Evolutionary conservation across 2,797 vertebrate genomes (phyloP).

Genomic region (Oophaga sylvatica): DNA sequence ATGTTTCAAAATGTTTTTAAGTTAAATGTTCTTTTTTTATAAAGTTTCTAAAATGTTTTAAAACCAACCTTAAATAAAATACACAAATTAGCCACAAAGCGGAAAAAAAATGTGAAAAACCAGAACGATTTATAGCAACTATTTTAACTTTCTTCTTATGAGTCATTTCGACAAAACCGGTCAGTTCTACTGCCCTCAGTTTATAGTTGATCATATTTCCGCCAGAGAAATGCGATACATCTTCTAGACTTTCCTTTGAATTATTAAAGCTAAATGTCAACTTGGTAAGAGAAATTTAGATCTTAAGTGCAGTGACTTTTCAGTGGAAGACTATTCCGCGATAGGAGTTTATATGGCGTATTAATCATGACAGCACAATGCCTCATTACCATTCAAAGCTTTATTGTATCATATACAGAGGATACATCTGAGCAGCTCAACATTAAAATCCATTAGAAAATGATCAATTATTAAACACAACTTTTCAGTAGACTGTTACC

Average conservation of each 20-base stretch:
- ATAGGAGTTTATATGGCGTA: not conserved
- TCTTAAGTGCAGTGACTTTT: not conserved
- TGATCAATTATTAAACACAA: constrained; percentile 12
- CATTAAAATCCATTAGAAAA: constrained; percentile 13
- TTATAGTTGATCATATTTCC: too few species aligned
- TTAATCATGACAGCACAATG: constrained; percentile 2
- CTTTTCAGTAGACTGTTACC: not conserved
- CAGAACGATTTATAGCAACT: not conserved
- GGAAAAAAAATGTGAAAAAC: not conserved
- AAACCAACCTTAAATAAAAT: too few species aligned
- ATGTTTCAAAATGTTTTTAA: not conserved
- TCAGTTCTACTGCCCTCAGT: not conserved
- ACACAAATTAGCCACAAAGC: too few species aligned
- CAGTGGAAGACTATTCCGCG: too few species aligned
- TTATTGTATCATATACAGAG: constrained; percentile 33
- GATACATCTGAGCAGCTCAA: constrained; percentile 4
- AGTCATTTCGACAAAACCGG: not conserved
- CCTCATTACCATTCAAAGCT: constrained; percentile 24
- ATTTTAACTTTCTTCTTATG: not conserved
- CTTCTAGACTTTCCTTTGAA: not conserved
- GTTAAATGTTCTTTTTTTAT: too few species aligned
- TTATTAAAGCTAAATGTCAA: not conserved
- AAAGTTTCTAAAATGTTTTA: too few species aligned
- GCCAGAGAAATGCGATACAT: not conserved
- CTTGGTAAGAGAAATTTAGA: not conserved